A percentile compares a stretch with the other conserved stretches of the same genome.
Evolutionary conservation across 1,140 invertebrate genomes (phyloP).

Genomic region (Mamestra configurata): DNA sequence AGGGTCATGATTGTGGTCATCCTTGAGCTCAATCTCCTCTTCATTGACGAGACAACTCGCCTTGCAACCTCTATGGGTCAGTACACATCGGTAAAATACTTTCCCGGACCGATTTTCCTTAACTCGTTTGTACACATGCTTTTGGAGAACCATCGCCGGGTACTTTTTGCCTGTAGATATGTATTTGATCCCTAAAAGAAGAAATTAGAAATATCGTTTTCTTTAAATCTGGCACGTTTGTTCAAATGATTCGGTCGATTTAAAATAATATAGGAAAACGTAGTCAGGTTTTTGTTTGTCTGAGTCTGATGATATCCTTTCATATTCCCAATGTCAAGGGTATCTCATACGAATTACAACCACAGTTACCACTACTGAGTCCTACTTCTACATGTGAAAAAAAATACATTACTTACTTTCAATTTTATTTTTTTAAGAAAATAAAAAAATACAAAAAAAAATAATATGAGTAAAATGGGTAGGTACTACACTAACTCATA

Average conservation of each 20-base stretch:
- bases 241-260: background rate
- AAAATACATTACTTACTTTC: too few relatives aligned
- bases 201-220: background rate
- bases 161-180: conserved; percentile 60
- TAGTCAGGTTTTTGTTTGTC: too few relatives aligned
- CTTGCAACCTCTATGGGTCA: conserved; percentile 62
- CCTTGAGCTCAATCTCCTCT: conserved; percentile 49
- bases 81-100: conserved; percentile 63
- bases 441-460: too few relatives aligned
- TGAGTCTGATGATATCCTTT: too few relatives aligned
- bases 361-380: too few relatives aligned
- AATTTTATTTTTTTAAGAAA: too few relatives aligned
- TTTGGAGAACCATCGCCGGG: conserved; percentile 59
- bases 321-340: too few relatives aligned
- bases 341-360: too few relatives aligned
- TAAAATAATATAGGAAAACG: background rate
- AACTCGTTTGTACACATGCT: conserved; percentile 63
- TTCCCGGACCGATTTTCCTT: conserved; percentile 59
- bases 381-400: too few relatives aligned
- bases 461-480: too few relatives aligned
- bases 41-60: conserved; percentile 57
- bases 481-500: too few relatives aligned
- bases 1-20: conserved; percentile 61
- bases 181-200: conserved; percentile 55
- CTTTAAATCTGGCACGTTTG: background rate